phyloP scores from a whole-genome alignment of 2,888 invertebrate species.

The Drosophila birchii region DNA sequence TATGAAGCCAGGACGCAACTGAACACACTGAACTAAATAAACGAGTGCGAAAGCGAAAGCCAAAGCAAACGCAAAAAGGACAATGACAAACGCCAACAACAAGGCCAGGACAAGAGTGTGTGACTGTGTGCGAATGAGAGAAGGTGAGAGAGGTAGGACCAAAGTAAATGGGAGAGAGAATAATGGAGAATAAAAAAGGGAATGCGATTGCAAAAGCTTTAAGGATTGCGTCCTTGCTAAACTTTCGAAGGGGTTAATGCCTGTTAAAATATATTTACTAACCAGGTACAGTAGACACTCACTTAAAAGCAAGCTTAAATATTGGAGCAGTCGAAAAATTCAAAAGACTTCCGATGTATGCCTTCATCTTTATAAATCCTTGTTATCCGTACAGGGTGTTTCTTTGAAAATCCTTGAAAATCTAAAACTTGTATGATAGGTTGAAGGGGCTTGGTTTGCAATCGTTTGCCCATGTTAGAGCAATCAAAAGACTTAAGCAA shows the following conservation, averaged over 20 bases:
- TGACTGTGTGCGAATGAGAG: constrained; percentile 39
- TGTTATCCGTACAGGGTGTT: not conserved
- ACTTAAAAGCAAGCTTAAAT: not conserved
- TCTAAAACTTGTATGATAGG: too few relatives aligned
- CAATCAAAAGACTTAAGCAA: constrained; percentile 78
- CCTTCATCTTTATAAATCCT: not conserved
- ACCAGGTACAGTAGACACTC: not conserved
- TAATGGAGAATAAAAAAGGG: constrained; percentile 2
- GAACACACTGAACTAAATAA: constrained; percentile 80
- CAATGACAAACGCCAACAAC: constrained; percentile 54
- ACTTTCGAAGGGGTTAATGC: not conserved
- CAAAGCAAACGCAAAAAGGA: constrained; percentile 60
- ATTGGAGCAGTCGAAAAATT: not conserved
- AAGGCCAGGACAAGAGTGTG: constrained; percentile 19
- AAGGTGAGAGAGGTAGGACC: constrained; percentile 26
- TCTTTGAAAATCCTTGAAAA: too few relatives aligned
- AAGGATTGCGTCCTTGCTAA: constrained; percentile 45
- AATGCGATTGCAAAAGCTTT: constrained; percentile 25
- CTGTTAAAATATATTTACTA: not conserved
- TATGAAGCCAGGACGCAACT: constrained; percentile 73
- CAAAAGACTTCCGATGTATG: not conserved
- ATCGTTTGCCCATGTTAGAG: too few relatives aligned
- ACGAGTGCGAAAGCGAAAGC: constrained; percentile 80
- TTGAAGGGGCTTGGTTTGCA: too few relatives aligned
- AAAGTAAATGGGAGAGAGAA: constrained; percentile 8